Evolutionary conservation across 2,888 invertebrate species (phyloP).

Genomic region (Callyntrura sp.): DNA sequence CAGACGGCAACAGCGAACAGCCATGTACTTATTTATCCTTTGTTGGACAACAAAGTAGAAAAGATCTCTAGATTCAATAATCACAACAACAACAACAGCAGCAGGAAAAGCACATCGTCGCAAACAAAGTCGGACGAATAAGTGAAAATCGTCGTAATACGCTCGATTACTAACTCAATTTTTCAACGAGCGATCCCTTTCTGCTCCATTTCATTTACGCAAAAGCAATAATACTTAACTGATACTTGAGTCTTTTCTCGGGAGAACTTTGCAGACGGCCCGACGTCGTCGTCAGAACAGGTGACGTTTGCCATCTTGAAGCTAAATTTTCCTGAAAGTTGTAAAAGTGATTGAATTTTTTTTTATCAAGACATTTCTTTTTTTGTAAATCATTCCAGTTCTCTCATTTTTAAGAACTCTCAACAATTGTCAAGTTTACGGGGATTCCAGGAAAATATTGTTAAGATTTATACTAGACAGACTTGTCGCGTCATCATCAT

Average conservation of each 20-base stretch:
- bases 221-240: not conserved
- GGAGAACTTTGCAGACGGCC: too few relatives aligned
- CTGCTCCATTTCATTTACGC: constrained; percentile 32
- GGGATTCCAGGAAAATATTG: too few relatives aligned
- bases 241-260: not conserved
- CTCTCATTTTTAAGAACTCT: not conserved
- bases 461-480: constrained; percentile 32
- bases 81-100: not conserved
- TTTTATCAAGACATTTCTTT: too few relatives aligned
- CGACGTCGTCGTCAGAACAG: too few relatives aligned
- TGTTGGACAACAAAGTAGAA: not conserved
- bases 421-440: not conserved
- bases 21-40: not conserved
- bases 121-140: not conserved
- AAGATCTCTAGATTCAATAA: not conserved
- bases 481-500: not conserved
- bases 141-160: constrained; percentile 64
- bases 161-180: constrained; percentile 75
- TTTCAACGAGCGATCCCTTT: constrained; percentile 53
- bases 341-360: too few relatives aligned
- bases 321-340: not conserved
- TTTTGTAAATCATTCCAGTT: not conserved
- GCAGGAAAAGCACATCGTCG: constrained; percentile 62
- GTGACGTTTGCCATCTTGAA: not conserved
- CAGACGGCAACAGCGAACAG: constrained; percentile 38